phyloP scores from a whole-genome alignment of 2,113 vertebrate species.

The Ctenodactylus gundi region DNA sequence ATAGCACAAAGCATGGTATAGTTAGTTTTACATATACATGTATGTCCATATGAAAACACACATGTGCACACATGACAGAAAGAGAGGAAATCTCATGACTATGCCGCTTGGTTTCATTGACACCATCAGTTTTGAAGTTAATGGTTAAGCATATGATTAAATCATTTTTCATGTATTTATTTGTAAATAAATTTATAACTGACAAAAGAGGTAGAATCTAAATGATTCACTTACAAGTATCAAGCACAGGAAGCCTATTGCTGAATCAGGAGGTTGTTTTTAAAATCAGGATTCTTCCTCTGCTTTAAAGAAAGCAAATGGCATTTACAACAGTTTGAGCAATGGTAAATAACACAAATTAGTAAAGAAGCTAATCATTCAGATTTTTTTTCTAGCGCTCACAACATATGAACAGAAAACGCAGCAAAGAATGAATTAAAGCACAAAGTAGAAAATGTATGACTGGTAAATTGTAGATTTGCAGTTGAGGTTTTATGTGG shows the following conservation, averaged over 20 bases:
- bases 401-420: background rate
- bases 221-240: background rate
- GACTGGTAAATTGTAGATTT: constrained; percentile 21
- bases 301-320: background rate
- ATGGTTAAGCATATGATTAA: background rate
- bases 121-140: background rate
- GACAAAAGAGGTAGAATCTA: background rate
- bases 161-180: background rate
- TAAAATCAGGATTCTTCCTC: background rate
- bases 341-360: background rate
- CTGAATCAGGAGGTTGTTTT: background rate
- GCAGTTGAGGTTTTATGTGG: constrained; percentile 7
- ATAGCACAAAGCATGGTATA: background rate
- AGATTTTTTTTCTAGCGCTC: background rate
- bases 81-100: background rate
- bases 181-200: background rate
- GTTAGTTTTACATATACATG: background rate
- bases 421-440: background rate
- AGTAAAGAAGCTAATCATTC: background rate
- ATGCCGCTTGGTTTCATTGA: background rate
- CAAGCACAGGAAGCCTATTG: background rate
- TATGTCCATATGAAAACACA: background rate
- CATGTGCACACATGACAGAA: rapidly evolving
- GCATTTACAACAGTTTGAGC: background rate
- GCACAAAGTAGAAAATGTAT: background rate